These are phyloP conservation scores for Opisthocomus hoazin DNA, from an alignment of 2,113 vertebrate genomes.

Conservation along the genomic window DNA sequence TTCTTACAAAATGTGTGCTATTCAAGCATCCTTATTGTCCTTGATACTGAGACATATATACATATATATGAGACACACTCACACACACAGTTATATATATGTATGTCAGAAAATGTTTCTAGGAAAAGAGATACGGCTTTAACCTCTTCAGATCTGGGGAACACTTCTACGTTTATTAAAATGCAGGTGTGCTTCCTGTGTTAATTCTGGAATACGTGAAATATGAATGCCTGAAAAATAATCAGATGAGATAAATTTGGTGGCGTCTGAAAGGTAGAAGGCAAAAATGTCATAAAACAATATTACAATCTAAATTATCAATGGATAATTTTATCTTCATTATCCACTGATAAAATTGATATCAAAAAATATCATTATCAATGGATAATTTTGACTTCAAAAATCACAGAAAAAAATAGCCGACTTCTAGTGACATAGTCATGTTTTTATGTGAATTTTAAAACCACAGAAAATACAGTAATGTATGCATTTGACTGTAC, in stretches of 20 bases:
- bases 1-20: constrained; percentile 57
- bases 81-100: neutral
- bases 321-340: neutral
- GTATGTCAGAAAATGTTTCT: constrained; percentile 14
- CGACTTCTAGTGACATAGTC: neutral
- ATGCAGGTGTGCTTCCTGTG: neutral
- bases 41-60: neutral
- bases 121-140: neutral
- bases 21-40: constrained; percentile 17
- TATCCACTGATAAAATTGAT: too few relatives aligned
- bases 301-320: neutral
- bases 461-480: neutral
- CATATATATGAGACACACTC: neutral
- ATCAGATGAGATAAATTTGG: neutral
- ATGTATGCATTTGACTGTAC: neutral
- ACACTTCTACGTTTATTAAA: neutral
- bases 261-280: neutral
- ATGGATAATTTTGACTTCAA: neutral
- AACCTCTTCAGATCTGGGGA: neutral
- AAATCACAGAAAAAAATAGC: neutral
- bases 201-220: neutral
- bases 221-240: neutral
- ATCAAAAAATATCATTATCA: too few relatives aligned
- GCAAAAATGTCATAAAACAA: neutral
- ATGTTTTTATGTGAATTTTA: neutral